Evolutionary conservation across 53 echinoderm and acorn worm genomes (phyloP), one percentile per base, ranked within the genome.

Genomic region (Patiria pectinifera): DNA sequence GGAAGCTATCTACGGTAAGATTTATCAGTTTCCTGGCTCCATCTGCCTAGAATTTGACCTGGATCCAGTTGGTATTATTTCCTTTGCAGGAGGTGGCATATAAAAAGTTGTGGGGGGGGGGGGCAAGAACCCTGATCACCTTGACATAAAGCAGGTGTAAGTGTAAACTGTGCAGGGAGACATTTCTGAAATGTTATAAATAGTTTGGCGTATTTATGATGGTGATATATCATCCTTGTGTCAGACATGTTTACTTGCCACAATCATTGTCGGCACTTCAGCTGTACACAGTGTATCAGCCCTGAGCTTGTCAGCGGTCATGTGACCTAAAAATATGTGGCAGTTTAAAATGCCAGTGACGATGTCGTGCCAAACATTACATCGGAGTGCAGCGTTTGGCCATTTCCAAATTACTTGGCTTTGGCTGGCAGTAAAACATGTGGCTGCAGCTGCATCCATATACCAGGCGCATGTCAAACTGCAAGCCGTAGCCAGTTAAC

Each of bases 101-200:
- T 24, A 23, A n/a, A 74, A 74, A 23, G 61, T 25, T 53, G 53
- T 48, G 61, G 60, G 44, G 44, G 84, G 26, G 44, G 45, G 26
- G 62, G 16, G 62, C 19, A 10, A 26, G 44, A 24, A 60, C 16
- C 5, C 53, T 53, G 53, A 6, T 53, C 53, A 53, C 5, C 53
- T 85, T 85, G 85, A 85, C 85, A 85, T 85, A 69, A 85, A 19
- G 69, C 85, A 85, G 85, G 85, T 85, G 85, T 85, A 45, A 45
- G 2, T 9, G 21, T 85, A 45, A 22, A 16, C 66, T 63, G 66
- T 16, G 66, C 43, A 45, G 2, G 21, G 66, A 85, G 45, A 45
- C 69, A 69, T 85, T 69, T 85, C 69, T 85, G 45, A 66, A 69
- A 85, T 85, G 16, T 6, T 85, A 85, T 69, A 85, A 85, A 85